These are phyloP conservation scores for Neomicropteryx cornuta DNA, from an alignment of 1,140 invertebrate species.

Conservation along the genomic window DNA sequence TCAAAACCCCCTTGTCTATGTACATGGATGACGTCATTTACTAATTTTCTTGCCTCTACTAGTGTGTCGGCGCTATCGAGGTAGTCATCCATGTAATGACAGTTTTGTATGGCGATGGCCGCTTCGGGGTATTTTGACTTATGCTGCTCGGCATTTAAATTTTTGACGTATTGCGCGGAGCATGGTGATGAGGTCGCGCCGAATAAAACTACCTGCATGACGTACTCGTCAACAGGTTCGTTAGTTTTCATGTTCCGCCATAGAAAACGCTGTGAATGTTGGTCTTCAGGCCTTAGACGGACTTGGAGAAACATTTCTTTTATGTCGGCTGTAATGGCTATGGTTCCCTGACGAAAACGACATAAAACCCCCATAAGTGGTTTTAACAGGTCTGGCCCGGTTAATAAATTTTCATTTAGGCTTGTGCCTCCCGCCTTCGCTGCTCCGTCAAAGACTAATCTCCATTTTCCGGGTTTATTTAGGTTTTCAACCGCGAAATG, in stretches of 20 bases:
- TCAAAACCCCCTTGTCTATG: slow-evolving; percentile 14
- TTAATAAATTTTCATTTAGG: slow-evolving; percentile 12
- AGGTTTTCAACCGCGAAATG: slow-evolving; percentile 11
- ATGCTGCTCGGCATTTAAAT: slow-evolving; percentile 15
- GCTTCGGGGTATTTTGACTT: slow-evolving; percentile 14
- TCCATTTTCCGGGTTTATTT: slow-evolving; percentile 9
- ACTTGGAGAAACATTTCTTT: slow-evolving; percentile 16
- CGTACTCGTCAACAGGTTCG: slow-evolving; percentile 5
- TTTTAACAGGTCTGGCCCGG: slow-evolving; percentile 11
- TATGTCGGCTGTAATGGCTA: slow-evolving; percentile 14
- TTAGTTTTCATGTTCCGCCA: slow-evolving; percentile 8
- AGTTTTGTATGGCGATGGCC: slow-evolving; percentile 15
- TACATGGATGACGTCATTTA: slow-evolving; percentile 12
- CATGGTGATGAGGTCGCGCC: slow-evolving; percentile 16
- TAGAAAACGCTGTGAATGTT: slow-evolving; percentile 15
- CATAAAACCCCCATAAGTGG: slow-evolving; percentile 8
- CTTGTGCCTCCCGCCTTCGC: slow-evolving; percentile 10
- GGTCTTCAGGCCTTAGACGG: slow-evolving; percentile 12
- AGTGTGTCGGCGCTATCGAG: slow-evolving; percentile 15
- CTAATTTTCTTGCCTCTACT: slow-evolving; percentile 9
- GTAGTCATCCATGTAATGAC: slow-evolving; percentile 30
- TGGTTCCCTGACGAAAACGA: slow-evolving; percentile 9
- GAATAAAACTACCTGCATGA: slow-evolving; percentile 17
- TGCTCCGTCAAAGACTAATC: slow-evolving; percentile 15
- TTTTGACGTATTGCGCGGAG: slow-evolving; percentile 13